These are phyloP conservation scores for Lycophotia porphyrea DNA, from an alignment of 2,888 invertebrate species.

Conservation along the genomic window DNA sequence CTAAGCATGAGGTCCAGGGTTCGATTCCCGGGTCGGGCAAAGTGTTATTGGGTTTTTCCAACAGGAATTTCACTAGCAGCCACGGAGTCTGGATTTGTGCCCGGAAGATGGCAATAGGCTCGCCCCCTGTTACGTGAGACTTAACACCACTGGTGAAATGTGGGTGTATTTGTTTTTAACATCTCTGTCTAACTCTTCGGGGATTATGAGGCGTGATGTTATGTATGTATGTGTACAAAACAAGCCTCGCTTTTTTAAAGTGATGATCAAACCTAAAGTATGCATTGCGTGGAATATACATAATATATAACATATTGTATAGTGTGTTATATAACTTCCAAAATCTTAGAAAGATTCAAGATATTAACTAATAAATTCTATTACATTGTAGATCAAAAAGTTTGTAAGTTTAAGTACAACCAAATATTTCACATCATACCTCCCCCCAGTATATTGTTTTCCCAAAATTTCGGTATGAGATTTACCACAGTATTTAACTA, in stretches of 20 bases:
- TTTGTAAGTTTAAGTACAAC: background rate
- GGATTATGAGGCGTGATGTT: too few species aligned
- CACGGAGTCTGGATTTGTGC: too few species aligned
- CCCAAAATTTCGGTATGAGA: conserved; percentile 36
- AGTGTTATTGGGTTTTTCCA: too few species aligned
- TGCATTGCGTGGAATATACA: background rate
- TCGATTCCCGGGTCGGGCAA: too few species aligned
- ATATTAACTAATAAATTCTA: background rate
- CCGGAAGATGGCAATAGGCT: too few species aligned
- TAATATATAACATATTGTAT: too few species aligned
- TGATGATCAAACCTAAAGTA: background rate
- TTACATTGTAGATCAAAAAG: background rate
- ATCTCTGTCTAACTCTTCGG: too few species aligned
- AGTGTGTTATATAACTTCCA: background rate
- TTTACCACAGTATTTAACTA: conserved; percentile 63
- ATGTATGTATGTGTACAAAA: background rate
- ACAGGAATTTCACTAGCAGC: too few species aligned
- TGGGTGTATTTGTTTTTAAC: too few species aligned
- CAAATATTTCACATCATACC: conserved; percentile 5
- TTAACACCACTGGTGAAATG: too few species aligned
- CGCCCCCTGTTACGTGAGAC: too few species aligned
- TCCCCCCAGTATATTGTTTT: conserved; percentile 32
- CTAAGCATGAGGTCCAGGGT: too few species aligned
- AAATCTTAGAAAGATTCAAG: background rate
- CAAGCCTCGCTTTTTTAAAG: background rate